Base-by-base conservation (phyloP, 2,888 invertebrate species). In the Coenonympha glycerion region DNA sequence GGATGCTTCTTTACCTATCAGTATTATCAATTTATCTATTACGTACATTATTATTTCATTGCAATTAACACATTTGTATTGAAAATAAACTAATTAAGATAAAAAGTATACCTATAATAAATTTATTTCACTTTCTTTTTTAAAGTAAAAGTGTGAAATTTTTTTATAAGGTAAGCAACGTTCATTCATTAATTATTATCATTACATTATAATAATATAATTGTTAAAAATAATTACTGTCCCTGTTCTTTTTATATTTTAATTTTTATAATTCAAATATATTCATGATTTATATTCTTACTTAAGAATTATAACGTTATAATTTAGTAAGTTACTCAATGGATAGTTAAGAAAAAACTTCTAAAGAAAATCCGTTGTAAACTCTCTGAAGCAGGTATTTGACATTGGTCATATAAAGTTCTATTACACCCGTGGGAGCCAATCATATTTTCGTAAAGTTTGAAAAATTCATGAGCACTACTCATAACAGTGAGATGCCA, bases 381-480 rank as follows among this genome's bases (percentile, higher is more conserved):
- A 48, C 33, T 15, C 11, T 15, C 19, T 34, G 37, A n/a, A 53
- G 39, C 39, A 40, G 47, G 47, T 55, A 55, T 40, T 26, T 49
- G 47, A 52, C 52, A 55, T 49, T 9, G 33, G 42, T 45, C 15
- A 31, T 36, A 42, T 46, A 55, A 55, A 55, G 42, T 55, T 44
- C 41, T 31, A 11, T 22, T 26, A 26, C 37, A 34, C 55, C 47
- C 49, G 49, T 49, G 52, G 56, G 53, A 57, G 52, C 47, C 56
- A 66, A 72, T 73, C 68, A 69, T 69, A 71, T 69, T 69, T 65
- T 69, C 67, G 60, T 56, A 63, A 63, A 67, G 57, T 56, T 59
- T 66, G 67, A 66, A 73, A 69, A 66, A 68, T 73, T 69, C 72
- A 73, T 72, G 73, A 73, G 67, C 63, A 61, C 61, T 63, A 63